Base-by-base conservation (phyloP, 2,113 vertebrate species). In the Ptychochromis oligacanthus region DNA sequence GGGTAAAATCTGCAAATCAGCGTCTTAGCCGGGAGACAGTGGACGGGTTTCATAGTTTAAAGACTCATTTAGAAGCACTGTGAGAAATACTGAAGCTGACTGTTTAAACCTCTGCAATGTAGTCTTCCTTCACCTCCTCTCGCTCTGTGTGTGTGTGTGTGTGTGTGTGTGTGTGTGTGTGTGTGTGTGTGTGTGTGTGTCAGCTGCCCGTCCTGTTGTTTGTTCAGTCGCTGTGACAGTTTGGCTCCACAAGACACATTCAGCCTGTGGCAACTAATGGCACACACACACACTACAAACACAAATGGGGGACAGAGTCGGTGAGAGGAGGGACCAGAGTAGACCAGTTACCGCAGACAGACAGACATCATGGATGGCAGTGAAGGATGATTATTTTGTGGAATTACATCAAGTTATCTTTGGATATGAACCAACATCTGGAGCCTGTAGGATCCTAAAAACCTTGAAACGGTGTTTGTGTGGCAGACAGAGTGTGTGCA, bases 161-260 rank as follows among this genome's bases (percentile, higher is more conserved):
- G 62, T 43, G 7, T 43, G n/a, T 6, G 60, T 38, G 61, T 15
- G 36, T 52, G 49, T 18, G 49, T 52, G 49, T 18, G 17, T 43
- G 54, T 20, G 52, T 31, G 34, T 24, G 38, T 62, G 36, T 57
- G 75, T 58, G 64, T 75, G 26, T 80, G 6, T 62, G 80, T 84
- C 87, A 91, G 91, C 92, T 93, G 93, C 76, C 62, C n/a, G 20
- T 81, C 52, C 38, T 26, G 26, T 67, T 91, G 92, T 93, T 92
- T 93, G 88, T 87, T 83, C 89, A 91, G 91, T 85, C 79, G 62
- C 80, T 90, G 61, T 93, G 85, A 87, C 91, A 79, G 89, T 90
- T 88, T 91, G 91, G 80, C 83, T 88, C 81, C 74, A 92, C 77
- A 86, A 89, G 64, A 79, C 74, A 81, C 91, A 86, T 79, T 31